A percentile compares a stretch with the other conserved stretches of the same genome.
phyloP scores from a whole-genome alignment of 2,888 invertebrate species.

The Strigamia crassipes region DNA sequence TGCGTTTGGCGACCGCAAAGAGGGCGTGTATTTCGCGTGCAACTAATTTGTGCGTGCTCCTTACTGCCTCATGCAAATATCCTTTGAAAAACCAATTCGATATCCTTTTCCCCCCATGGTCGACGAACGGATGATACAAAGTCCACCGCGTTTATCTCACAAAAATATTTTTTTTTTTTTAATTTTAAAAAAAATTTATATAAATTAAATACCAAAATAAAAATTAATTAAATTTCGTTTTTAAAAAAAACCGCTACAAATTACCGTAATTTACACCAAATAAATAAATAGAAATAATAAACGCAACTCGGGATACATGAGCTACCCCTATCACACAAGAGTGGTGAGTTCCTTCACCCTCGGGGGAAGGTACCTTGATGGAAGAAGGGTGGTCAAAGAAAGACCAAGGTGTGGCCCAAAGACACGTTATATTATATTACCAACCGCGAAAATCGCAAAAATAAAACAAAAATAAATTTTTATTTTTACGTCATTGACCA shows the following conservation, averaged over 20 bases:
- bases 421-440: conserved; percentile 32
- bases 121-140: conserved; percentile 19
- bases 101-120: not conserved
- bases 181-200: not conserved
- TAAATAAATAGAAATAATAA: not conserved
- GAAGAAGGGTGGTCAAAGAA: conserved; percentile 40
- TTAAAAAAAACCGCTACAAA: too few relatives aligned
- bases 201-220: too few relatives aligned
- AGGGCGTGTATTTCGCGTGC: conserved; percentile 38
- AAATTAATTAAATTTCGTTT: too few relatives aligned
- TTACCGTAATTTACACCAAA: not conserved
- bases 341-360: conserved; percentile 42
- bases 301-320: not conserved
- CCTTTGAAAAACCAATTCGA: conserved; percentile 42
- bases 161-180: not conserved
- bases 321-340: conserved; percentile 34
- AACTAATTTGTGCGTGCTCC: conserved; percentile 38
- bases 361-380: conserved; percentile 40
- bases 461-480: not conserved
- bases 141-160: conserved; percentile 26
- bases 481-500: not conserved
- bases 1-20: conserved; percentile 21
- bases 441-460: not conserved
- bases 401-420: conserved; percentile 36
- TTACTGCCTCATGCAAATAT: conserved; percentile 40